Evolutionary conservation across 2,888 invertebrate species (phyloP).

Genomic region (Syrista parreyssii): DNA sequence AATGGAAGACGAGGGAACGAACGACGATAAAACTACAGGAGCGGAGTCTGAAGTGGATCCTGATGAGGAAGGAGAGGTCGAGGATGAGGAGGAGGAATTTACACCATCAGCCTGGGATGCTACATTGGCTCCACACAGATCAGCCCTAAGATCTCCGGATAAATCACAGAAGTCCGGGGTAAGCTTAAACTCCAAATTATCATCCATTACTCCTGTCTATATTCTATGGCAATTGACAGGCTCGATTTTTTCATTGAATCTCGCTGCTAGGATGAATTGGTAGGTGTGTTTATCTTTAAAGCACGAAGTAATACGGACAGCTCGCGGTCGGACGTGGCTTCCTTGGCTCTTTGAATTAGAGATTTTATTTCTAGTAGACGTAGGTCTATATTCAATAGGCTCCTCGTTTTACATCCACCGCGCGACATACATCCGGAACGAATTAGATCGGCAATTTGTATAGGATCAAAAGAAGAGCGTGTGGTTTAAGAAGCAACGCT

Average conservation of each 20-base stretch:
- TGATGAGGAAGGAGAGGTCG: constrained; percentile 71
- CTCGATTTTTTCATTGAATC: constrained; percentile 36
- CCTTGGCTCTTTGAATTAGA: background rate
- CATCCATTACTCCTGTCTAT: constrained; percentile 12
- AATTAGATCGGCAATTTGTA: constrained; percentile 38
- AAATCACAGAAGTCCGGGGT: constrained; percentile 66
- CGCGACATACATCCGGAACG: background rate
- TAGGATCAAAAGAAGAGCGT: constrained; percentile 78
- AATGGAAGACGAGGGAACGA: constrained; percentile 19
- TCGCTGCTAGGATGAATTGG: constrained; percentile 62
- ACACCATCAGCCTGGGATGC: constrained; percentile 87
- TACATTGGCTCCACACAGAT: constrained; percentile 79
- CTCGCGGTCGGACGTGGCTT: background rate
- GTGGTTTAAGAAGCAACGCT: constrained; percentile 85
- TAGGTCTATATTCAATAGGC: background rate
- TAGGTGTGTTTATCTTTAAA: constrained; percentile 44
- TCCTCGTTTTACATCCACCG: background rate
- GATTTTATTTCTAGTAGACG: background rate
- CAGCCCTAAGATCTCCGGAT: constrained; percentile 76
- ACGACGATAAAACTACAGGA: constrained; percentile 25
- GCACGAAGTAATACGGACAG: background rate
- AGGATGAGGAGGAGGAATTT: constrained; percentile 76
- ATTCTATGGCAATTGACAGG: constrained; percentile 25
- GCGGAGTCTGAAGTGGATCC: constrained; percentile 26
- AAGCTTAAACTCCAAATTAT: constrained; percentile 32